Evolutionary conservation across 2,888 invertebrate genomes (phyloP), one percentile per base, ranked within the genome.

Genomic region (Abscondita cerata): DNA sequence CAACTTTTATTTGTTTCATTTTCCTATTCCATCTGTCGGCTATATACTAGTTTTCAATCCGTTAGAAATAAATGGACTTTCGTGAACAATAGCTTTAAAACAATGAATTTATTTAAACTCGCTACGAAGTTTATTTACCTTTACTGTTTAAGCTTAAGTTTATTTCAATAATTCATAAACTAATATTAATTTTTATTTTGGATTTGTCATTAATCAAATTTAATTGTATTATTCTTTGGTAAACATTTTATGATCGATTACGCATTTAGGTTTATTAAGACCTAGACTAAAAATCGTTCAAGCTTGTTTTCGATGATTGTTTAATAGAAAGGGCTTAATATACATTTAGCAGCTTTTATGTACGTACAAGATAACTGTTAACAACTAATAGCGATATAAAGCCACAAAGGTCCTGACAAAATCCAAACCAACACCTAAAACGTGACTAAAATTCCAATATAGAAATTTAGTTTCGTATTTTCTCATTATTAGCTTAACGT

Each of bases 1-100:
- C 16, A 51, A 51, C 34, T 51, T 51, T 51, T 51, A 51, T 51
- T 51, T 51, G 51, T 51, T 51, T 51, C 51, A 36, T 51, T 34
- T 51, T 33, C 34, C 51, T 51, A 51, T 51, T 34, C 51, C 51
- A 51, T 31, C 51, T 51, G 51, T 51, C 51, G 34, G 51, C 51
- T 51, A 51, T 48, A 31, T 16, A 31, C 51, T 31, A 25, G 18
- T 18, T 36, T 51, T 18, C 33, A 34, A 33, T 34, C 33, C 34
- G 34, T 33, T 51, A 51, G n/a, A 51, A 51, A 51, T 41, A 41
- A 41, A 41, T 41, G 3, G 41, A 12, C 16, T 16, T 13, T 15
- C 15, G 41, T 12, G 15, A 25, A 25, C 25, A 25, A 25, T 6
- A 25, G 2, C 6, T 6, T 25, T 25, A 25, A 25, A 25, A 25